Evolutionary conservation across 2,888 invertebrate genomes (phyloP).

Genomic region (Dermolepida albohirtum): DNA sequence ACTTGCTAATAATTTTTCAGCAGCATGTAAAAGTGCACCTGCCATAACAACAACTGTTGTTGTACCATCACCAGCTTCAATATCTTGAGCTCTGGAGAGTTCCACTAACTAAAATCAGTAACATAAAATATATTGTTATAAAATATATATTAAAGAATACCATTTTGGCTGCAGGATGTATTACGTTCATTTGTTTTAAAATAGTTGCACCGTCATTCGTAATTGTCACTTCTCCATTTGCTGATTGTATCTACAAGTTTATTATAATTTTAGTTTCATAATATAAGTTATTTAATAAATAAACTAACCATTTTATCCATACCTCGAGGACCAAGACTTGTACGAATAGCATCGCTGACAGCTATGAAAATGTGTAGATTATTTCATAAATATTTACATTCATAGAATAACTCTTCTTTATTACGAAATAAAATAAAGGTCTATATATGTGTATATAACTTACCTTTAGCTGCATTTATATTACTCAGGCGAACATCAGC

Average conservation of each 20-base stretch:
- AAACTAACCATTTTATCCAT: constrained; percentile 98
- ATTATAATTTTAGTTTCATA: constrained; percentile 41
- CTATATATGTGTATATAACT: neutral
- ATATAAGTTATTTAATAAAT: neutral
- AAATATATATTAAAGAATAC: constrained; percentile 65
- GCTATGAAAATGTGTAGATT: constrained; percentile 72
- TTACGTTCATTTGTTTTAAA: constrained; percentile 97
- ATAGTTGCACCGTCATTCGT: constrained; percentile 99
- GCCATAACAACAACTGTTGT: constrained; percentile 98
- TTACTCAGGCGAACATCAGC: constrained; percentile 94
- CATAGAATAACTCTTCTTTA: neutral
- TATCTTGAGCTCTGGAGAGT: constrained; percentile 97
- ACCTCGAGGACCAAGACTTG: constrained; percentile 97
- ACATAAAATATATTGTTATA: neutral
- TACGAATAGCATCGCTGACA: constrained; percentile 98
- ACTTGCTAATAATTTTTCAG: constrained; percentile 89
- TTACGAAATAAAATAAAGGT: neutral
- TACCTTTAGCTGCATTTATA: constrained; percentile 98
- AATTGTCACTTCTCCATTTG: constrained; percentile 98
- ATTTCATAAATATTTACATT: neutral
- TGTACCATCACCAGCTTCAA: constrained; percentile 99
- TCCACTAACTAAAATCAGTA: constrained; percentile 84
- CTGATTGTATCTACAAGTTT: constrained; percentile 90
- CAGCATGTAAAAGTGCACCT: constrained; percentile 94
- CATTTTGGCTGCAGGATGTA: constrained; percentile 99